Evolutionary conservation across 2,113 vertebrate species (phyloP).

Genomic region (Hoplias malabaricus): DNA sequence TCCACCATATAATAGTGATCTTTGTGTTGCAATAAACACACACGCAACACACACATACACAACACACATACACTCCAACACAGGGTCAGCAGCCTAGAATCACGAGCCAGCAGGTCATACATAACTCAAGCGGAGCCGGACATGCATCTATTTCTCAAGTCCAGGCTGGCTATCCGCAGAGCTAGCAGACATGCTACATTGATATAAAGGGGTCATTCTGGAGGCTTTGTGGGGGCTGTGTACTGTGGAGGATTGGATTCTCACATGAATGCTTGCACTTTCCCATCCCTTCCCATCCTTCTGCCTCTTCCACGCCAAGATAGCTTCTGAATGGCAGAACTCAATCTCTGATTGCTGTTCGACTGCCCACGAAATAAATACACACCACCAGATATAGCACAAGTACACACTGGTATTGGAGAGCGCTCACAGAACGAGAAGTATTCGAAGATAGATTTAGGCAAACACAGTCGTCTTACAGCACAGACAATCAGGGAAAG

Average conservation of each 20-base stretch:
- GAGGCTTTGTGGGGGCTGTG: constrained; percentile 77
- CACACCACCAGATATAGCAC: neutral
- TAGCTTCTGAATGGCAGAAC: constrained; percentile 68
- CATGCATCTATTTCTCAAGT: constrained; percentile 75
- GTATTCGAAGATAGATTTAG: constrained; percentile 16
- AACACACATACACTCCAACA: neutral
- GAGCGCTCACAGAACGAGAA: neutral
- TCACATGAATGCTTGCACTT: constrained; percentile 81
- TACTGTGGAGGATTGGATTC: constrained; percentile 85
- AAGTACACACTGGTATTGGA: neutral
- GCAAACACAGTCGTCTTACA: neutral
- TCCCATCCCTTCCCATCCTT: constrained; percentile 62
- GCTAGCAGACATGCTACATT: constrained; percentile 71
- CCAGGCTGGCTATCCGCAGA: constrained; percentile 72
- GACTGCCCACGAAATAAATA: constrained; percentile 46
- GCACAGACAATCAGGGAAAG: neutral
- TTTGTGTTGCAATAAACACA: constrained; percentile 11
- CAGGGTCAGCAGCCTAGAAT: constrained; percentile 64
- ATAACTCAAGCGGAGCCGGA: constrained; percentile 77
- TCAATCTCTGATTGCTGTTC: constrained; percentile 54
- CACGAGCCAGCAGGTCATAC: constrained; percentile 70
- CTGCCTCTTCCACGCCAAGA: constrained; percentile 61
- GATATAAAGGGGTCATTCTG: constrained; percentile 83
- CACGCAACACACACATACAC: no score
- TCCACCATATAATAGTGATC: neutral